Evolutionary conservation across 2,797 vertebrate genomes (phyloP), one percentile per base, ranked within the genome.

Genomic region (Coregonus sp.): DNA sequence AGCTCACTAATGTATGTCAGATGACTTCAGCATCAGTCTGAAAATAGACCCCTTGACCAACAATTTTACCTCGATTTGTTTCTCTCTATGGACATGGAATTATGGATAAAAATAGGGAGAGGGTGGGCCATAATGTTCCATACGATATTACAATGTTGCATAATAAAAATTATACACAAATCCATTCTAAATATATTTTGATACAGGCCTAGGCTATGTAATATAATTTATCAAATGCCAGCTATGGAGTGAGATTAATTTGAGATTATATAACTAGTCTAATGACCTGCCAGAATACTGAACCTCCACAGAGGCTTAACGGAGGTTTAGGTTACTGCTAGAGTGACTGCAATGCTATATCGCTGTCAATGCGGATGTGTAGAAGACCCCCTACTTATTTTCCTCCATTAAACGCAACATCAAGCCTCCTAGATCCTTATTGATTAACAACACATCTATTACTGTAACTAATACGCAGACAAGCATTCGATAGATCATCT

Each of bases 221-320:
- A 61, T 25, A 25, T 25, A 25, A 61, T 63, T 12, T 11, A 63
- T 25, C 84, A 86, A 79, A 79, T 85, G 82, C 85, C 84, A 80
- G 78, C 20, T 79, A 74, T 78, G 80, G 80, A 52, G 74, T 82
- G 66, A 82, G 90, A 89, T 91, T 90, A 87, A 86, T 86, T 20
- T 33, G 14, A 20, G 73, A 82, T 94, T 92, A 92, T 82, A 88
- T 92, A 94, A 94, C 65, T 80, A 50, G 72, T 89, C 5, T 18
- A 25, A n/a, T 37, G 9, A 63, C 59, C 40, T 86, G 89, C 81
- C 83, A 77, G 82, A 80, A 70, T 18, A 59, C 86, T 90, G 90
- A 90, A 91, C 86, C 89, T 82, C 81, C 77, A 84, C 85, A 84
- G 84, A 69, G 61, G 87, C 86, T 92, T 91, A 91, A 82, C 78